These are phyloP conservation scores for Ariolimax columbianus DNA, from an alignment of 2,888 invertebrate genomes.

Conservation along the genomic window DNA sequence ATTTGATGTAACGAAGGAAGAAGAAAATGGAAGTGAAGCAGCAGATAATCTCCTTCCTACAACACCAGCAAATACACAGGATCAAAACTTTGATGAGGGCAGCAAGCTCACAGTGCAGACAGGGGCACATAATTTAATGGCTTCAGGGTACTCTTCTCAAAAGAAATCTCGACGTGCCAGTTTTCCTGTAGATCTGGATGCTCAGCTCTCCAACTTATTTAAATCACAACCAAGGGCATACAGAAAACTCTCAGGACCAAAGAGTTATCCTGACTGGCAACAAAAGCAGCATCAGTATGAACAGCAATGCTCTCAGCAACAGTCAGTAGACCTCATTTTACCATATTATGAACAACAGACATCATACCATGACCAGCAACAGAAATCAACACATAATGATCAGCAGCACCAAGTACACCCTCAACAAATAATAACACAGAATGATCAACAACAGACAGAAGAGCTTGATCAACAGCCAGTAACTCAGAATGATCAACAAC, in stretches of 20 bases:
- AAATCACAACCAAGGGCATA: slow-evolving; percentile 9
- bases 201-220: slow-evolving; percentile 18
- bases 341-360: not conserved
- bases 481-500: no score
- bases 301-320: not conserved
- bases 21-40: not conserved
- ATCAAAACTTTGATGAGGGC: not conserved
- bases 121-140: not conserved
- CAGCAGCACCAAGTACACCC: not conserved
- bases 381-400: not conserved
- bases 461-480: no score
- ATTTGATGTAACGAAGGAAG: not conserved
- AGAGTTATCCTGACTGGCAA: not conserved
- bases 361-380: not conserved
- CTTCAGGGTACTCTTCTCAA: not conserved
- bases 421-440: not conserved
- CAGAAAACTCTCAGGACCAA: slow-evolving; percentile 11
- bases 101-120: not conserved
- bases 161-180: slow-evolving; percentile 1
- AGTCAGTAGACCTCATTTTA: not conserved
- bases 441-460: not conserved
- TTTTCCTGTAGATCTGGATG: slow-evolving; percentile 19
- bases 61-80: slow-evolving; percentile 26
- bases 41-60: not conserved
- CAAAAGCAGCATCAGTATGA: not conserved